Conservation (phyloP, 1,140 invertebrate genomes). For the Bombyx mori region ASM3026992v2 NC_085115.1:9535501-9536000, state of each 20-base stretch:
- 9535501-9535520: neutral
- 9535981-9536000: too few relatives aligned
- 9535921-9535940: too few relatives aligned
- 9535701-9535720: slow-evolving; percentile 61
- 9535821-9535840: neutral
- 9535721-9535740: slow-evolving; percentile 61
- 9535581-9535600: neutral
- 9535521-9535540: slow-evolving; percentile 2
- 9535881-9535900: neutral
- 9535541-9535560: neutral
- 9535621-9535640: neutral
- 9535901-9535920: too few relatives aligned
- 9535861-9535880: too few relatives aligned
- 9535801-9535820: slow-evolving; percentile 17
- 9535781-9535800: slow-evolving; percentile 45
- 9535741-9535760: slow-evolving; percentile 63
- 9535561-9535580: neutral
- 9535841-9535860: too few relatives aligned
- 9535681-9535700: slow-evolving; percentile 36
- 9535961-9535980: too few relatives aligned
- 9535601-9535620: neutral
- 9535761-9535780: slow-evolving; percentile 54
- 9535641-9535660: slow-evolving; percentile 23
- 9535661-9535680: slow-evolving; percentile 26
- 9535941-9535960: too few relatives aligned